Evolutionary conservation across 2,888 invertebrate genomes (phyloP), one percentile per base, ranked within the genome.

Genomic region (Drosophila cracens): DNA sequence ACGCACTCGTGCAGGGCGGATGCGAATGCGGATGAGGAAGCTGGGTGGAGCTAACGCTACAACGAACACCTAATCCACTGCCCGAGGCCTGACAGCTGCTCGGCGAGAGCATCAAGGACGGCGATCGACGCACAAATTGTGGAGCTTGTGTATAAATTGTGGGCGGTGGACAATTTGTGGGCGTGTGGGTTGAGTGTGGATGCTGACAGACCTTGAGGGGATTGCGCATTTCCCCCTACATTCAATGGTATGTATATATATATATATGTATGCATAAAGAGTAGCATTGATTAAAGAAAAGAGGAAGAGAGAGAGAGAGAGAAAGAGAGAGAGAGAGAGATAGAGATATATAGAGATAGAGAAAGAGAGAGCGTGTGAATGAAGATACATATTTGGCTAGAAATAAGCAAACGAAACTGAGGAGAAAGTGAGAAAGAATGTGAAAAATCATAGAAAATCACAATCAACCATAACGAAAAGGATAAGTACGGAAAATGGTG

Each of bases 141-240:
- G 87, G 84, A 59, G 83, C 82, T 72, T 87, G 87, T 29, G 83
- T 84, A 66, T 83, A 85, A 34, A 82, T 90, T 31, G 81, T 83
- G 75, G 83, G 87, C 64, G 87, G 72, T 49, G 49, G 62, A 25
- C 58, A 16, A 34, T 48, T 62, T 71, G 57, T 53, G 62, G 61
- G 38, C 31, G 43, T 52, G 11, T 38, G 54, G 36, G 25, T 61
- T 5, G 49, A 21, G 38, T 56, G 49, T 56, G 60, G 25, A 54
- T 48, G 33, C 57, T 70, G 62, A 61, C 62, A 34, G 25, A 48
- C 52, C 60, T 57, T 75, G 52, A 51, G 40, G 62, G 65, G 8
- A n/a, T 65, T 72, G 25, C 38, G 36, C 31, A 74, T 49, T 34
- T 82, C 82, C 73, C 76, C 66, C 82, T 67, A 49, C 18, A 40